Evolutionary conservation across 2,888 invertebrate species (phyloP), one percentile per base, ranked within the genome.

Genomic region (Napeogenes sylphis): DNA sequence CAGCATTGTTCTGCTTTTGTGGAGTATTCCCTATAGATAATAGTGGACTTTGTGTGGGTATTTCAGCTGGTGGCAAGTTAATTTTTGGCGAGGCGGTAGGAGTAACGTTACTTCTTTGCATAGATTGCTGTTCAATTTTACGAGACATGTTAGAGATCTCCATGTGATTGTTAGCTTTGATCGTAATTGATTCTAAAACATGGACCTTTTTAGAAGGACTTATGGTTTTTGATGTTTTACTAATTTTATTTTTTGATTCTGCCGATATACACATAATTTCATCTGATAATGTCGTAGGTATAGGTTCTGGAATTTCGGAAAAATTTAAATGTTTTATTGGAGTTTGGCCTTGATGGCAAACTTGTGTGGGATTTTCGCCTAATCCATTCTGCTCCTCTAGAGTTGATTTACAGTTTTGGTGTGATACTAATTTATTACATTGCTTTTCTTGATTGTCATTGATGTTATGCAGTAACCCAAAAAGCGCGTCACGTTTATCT

Each of bases 171-270:
- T 68, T 71, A 38, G 84, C 75, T 59, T 72, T 73, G 60, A 88
- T 81, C 45, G 80, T 85, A 45, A 89, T 74, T 38, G 86, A 81
- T 79, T 88, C 89, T 59, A 89, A 69, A 54, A 89, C 71, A 62
- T 83, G 80, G 45, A 89, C 84, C 68, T 76, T 80, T 70, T 87
- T 89, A 33, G 79, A 71, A 56, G 85, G 81, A 69, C 71, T 81
- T 65, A 82, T 73, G 32, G 58, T 65, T 69, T 78, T 81, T 54
- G 68, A 58, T 35, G 57, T 61, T 55, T 71, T 72, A 64, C 63
- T 61, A 54, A 30, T 56, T 63, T 62, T 61, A 45, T 63, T 59
- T 60, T 63, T 59, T 54, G 61, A 57, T 63, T 70, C 74, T 63
- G 71, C 68, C 13, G 77, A 69, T 51, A 79, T 66, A 38, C 64